Percentiles rank a stretch among this genome's conserved stretches.
These are phyloP conservation scores for Mactromeris polynyma DNA, from an alignment of 2,888 invertebrate genomes.

Conservation along the genomic window DNA sequence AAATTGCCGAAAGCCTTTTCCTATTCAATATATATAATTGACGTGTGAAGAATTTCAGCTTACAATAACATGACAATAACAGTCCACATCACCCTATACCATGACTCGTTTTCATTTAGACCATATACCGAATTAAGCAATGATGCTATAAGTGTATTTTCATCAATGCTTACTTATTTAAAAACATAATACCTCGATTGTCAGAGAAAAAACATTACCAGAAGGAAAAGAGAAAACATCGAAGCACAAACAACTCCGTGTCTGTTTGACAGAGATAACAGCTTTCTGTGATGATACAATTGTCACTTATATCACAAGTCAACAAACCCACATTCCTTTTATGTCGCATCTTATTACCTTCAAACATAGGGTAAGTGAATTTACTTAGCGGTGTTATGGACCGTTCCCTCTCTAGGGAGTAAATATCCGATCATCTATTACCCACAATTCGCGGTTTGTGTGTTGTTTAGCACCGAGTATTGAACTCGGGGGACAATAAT, in stretches of 20 bases:
- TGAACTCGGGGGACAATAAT: not conserved
- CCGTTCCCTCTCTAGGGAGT: not conserved
- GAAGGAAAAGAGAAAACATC: not conserved
- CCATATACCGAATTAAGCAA: too few species aligned
- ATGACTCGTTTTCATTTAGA: too few species aligned
- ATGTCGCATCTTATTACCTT: not conserved
- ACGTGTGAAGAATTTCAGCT: too few species aligned
- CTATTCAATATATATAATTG: too few species aligned
- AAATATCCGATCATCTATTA: not conserved
- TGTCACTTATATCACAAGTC: not conserved
- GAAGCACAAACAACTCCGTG: not conserved
- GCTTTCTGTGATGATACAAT: not conserved
- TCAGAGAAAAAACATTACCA: not conserved
- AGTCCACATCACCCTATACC: too few species aligned
- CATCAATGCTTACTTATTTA: too few species aligned
- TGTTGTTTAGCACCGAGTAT: not conserved
- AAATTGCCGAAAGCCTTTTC: too few species aligned
- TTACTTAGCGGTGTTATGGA: not conserved
- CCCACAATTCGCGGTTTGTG: not conserved
- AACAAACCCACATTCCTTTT: not conserved
- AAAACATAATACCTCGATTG: too few species aligned
- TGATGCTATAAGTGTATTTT: too few species aligned
- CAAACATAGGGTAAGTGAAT: not conserved
- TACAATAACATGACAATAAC: too few species aligned
- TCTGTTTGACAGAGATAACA: not conserved